These are phyloP conservation scores for Zenarchopterus dispar DNA, from an alignment of 2,797 vertebrate species.

Conservation along the genomic window DNA sequence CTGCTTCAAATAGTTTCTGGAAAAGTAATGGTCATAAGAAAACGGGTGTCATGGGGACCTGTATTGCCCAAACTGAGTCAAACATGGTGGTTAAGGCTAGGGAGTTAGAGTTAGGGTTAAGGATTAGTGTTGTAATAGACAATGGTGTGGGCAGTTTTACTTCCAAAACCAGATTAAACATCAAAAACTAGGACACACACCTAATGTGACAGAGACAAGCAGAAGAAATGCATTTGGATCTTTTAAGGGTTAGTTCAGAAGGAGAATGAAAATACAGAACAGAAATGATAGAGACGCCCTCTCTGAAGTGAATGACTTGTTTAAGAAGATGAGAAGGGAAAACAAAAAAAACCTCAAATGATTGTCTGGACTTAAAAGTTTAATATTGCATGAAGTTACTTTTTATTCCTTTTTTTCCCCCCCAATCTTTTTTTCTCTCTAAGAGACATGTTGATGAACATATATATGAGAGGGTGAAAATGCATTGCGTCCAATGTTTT, in stretches of 20 bases:
- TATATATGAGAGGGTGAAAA: too few species aligned
- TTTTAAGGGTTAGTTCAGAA: conserved; percentile 53
- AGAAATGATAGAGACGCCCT: conserved; percentile 20
- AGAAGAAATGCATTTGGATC: conserved; percentile 17
- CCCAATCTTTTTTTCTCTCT: too few species aligned
- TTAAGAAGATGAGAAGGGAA: too few species aligned
- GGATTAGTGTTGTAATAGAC: conserved; percentile 41
- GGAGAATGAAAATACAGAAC: conserved; percentile 29
- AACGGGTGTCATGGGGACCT: conserved; percentile 50
- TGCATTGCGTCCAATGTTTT: too few species aligned
- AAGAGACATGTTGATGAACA: too few species aligned
- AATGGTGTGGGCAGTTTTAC: conserved; percentile 9
- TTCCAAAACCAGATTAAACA: conserved; percentile 21
- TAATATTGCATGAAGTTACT: too few species aligned
- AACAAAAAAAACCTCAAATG: conserved; percentile 1
- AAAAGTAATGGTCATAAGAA: conserved; percentile 39
- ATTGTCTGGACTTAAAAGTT: too few species aligned
- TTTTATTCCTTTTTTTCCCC: too few species aligned
- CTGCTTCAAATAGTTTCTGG: conserved; percentile 19
- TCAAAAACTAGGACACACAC: conserved; percentile 30
- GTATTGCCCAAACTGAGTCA: conserved; percentile 43
- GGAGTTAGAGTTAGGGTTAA: conserved; percentile 58
- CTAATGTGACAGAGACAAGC: conserved; percentile 41
- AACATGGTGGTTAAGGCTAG: conserved; percentile 35
- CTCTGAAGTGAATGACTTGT: background rate